Percentiles rank a stretch among this genome's conserved stretches.
Evolutionary conservation across 2,797 vertebrate species (phyloP).

Genomic region (Diplodus sargus): DNA sequence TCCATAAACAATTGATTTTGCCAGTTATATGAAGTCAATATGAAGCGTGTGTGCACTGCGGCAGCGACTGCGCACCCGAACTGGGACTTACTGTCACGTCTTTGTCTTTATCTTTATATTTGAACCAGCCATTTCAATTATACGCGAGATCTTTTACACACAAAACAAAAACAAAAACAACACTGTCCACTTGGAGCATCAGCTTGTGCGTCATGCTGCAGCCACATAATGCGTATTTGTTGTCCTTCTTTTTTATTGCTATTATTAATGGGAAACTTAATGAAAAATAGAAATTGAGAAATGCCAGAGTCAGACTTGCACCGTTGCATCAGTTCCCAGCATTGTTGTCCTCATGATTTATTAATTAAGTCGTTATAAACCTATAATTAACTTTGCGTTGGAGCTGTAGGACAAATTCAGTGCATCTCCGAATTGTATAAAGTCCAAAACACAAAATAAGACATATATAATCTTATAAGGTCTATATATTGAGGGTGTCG

Average conservation of each 20-base stretch:
- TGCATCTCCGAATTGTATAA: background rate
- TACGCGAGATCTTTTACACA: background rate
- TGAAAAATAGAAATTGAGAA: background rate
- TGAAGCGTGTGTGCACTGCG: slow-evolving; percentile 5
- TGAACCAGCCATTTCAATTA: background rate
- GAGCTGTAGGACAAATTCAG: background rate
- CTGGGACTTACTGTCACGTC: background rate
- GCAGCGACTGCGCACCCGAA: background rate
- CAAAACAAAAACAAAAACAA: slow-evolving; percentile 12
- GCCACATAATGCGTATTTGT: background rate
- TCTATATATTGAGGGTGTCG: background rate
- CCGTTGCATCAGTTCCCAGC: background rate
- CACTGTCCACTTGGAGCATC: background rate
- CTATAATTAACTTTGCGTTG: background rate
- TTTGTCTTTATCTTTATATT: background rate
- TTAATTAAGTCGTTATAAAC: background rate
- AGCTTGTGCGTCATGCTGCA: slow-evolving; percentile 1
- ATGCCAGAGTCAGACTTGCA: background rate
- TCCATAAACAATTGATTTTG: background rate
- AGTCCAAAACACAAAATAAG: background rate
- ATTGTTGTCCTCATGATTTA: background rate
- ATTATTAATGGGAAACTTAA: background rate
- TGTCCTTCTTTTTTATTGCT: background rate
- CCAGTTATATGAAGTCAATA: background rate
- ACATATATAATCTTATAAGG: background rate